Percentiles rank a stretch among this genome's conserved stretches.
Conservation (phyloP, 1,140 invertebrate genomes). For the Penaeus vannamei region DNA sequence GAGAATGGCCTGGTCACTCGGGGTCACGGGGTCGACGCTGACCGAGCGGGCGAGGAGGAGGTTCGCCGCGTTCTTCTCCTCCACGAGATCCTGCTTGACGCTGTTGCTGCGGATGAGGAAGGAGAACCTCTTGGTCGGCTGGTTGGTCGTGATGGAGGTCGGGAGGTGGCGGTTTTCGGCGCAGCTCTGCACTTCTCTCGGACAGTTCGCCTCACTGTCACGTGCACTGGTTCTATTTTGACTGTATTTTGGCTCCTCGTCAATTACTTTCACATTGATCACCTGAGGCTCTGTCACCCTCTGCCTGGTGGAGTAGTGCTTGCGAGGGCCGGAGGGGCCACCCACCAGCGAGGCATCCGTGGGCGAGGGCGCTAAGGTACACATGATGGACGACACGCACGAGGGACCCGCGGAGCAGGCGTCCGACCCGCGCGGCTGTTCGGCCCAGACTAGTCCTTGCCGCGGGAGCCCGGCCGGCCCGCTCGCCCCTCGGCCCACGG, state of each 20-base stretch:
- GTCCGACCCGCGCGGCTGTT: conserved; percentile 37
- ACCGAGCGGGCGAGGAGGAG: not conserved
- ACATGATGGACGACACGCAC: conserved; percentile 49
- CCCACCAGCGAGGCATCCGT: conserved; percentile 34
- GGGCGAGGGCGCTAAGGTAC: conserved; percentile 43
- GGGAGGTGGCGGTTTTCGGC: conserved; percentile 1
- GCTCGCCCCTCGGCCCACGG: conserved; percentile 20
- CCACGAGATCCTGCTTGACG: conserved; percentile 35
- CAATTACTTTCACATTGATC: conserved; percentile 35
- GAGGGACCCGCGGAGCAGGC: conserved; percentile 16
- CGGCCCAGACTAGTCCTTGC: conserved; percentile 51
- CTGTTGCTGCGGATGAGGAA: conserved; percentile 66
- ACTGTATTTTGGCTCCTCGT: conserved; percentile 50
- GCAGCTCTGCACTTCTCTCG: conserved; percentile 10
- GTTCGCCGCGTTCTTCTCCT: conserved; percentile 6
- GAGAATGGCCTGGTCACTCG: conserved; percentile 67
- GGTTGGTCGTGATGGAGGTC: conserved; percentile 58
- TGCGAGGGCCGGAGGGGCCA: not conserved
- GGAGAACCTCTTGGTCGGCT: conserved; percentile 66
- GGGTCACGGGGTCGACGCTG: conserved; percentile 40
- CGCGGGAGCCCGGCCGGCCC: not conserved
- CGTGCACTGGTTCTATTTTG: conserved; percentile 22
- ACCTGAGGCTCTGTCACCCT: conserved; percentile 37
- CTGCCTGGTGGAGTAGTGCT: conserved; percentile 58
- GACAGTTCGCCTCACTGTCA: not conserved